Conservation (phyloP, 1,140 invertebrate species). For the Lepidurus apus region DNA sequence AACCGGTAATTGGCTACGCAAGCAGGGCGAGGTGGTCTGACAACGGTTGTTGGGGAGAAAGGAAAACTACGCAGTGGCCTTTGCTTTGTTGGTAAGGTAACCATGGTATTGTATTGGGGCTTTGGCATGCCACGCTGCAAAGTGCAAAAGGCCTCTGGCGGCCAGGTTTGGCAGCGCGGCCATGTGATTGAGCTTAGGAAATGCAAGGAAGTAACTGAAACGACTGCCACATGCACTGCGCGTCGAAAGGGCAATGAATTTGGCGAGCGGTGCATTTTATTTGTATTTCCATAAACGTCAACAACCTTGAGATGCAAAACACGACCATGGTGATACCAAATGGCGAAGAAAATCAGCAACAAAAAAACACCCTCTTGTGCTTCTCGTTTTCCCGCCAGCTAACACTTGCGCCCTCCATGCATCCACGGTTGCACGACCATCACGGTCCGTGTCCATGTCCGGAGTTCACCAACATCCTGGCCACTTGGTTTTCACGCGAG, state of each 20-base stretch:
- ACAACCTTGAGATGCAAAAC: not conserved
- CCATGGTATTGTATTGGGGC: not conserved
- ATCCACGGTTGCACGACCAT: not conserved
- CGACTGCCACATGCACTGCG: not conserved
- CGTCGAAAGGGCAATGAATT: conserved; percentile 6
- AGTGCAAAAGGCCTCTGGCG: not conserved
- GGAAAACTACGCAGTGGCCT: conserved; percentile 3
- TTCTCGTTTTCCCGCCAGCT: not conserved
- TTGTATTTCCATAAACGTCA: not conserved
- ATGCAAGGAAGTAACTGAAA: not conserved
- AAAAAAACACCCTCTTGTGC: not conserved
- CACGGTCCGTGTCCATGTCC: not conserved
- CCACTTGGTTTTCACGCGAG: too few species aligned
- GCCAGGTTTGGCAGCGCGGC: not conserved
- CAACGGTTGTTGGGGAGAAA: not conserved
- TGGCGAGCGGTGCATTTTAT: not conserved
- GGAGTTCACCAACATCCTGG: not conserved
- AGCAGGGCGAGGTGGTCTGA: not conserved
- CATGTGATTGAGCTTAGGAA: not conserved
- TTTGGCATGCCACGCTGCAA: not conserved
- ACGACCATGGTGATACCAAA: not conserved
- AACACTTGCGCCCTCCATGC: conserved; percentile 1
- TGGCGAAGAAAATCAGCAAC: not conserved
- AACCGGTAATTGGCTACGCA: not conserved
- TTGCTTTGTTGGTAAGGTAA: not conserved